A percentile compares a stretch with the other conserved stretches of the same genome.
Conservation (phyloP, 1,140 invertebrate genomes). For the Pseudachorutes palmiensis region DNA sequence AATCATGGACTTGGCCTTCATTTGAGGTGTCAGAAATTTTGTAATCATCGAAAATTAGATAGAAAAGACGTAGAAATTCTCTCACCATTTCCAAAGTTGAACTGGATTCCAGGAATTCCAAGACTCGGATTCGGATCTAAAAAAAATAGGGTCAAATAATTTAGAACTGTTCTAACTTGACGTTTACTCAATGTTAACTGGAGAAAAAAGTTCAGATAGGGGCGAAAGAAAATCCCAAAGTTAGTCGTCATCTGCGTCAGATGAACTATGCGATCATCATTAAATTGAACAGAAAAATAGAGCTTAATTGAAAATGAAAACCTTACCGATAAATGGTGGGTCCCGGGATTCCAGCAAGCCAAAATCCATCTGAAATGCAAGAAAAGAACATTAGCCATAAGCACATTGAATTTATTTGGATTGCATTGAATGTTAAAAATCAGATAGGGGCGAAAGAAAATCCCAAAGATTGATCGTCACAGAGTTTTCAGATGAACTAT, state of each 20-base stretch:
- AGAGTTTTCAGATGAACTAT: slow-evolving; percentile 6
- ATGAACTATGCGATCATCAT: slow-evolving; percentile 9
- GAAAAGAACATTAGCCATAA: background rate
- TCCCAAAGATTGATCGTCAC: slow-evolving; percentile 5
- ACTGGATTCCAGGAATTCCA: too few relatives aligned
- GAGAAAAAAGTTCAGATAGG: slow-evolving; percentile 10
- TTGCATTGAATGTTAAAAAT: background rate
- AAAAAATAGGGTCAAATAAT: too few relatives aligned
- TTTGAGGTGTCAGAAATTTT: background rate
- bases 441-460: slow-evolving; percentile 12
- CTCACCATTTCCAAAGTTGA: too few relatives aligned
- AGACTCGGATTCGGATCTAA: too few relatives aligned
- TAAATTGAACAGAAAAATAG: too few relatives aligned
- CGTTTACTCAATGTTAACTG: too few relatives aligned
- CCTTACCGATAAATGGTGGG: too few relatives aligned
- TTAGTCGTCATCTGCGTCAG: background rate
- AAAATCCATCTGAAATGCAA: too few relatives aligned
- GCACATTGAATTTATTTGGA: background rate
- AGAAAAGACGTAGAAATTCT: too few relatives aligned
- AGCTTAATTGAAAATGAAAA: too few relatives aligned
- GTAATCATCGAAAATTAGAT: background rate
- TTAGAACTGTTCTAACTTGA: too few relatives aligned
- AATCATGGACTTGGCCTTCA: background rate
- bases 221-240: slow-evolving; percentile 6
- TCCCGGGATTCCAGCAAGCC: too few relatives aligned